Base-by-base conservation (phyloP, 1,140 invertebrate genomes). In the Drosophila hydei region DNA sequence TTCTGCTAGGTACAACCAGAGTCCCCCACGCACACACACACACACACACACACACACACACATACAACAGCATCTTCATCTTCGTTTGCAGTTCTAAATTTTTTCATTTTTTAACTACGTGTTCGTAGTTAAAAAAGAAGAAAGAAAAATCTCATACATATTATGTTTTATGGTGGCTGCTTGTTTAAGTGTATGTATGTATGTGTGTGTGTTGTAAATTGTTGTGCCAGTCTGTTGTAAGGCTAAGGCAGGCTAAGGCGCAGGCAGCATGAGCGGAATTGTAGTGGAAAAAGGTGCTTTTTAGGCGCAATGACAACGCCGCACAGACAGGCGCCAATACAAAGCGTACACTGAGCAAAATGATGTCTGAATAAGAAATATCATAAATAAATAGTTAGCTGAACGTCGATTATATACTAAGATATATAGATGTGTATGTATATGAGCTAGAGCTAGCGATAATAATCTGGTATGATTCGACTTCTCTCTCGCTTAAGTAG, bases 61-160 rank as follows among this genome's bases (percentile, higher is more conserved):
- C 47, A 55, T 9, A 59, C 51, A 40, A 18, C 62, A 47, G 54
- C 51, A 72, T 72, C 65, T 56, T 64, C 62, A 65, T 68, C 75
- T 81, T 80, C 64, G 60, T 64, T 62, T 68, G 62, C 76, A 61
- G 69, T 62, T 77, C 77, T 77, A 63, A 62, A 79, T 72, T 83
- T 83, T 65, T 65, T 68, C 55, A 54, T 89, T 89, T 89, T 90
- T 91, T 91, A 91, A 91, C 85, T 91, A 91, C 89, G 90, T 91
- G 89, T 89, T 91, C 89, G 75, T 90, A 90, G 89, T 91, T 91
- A 91, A 91, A 90, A 30, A 27, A 30, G 11, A 6, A 30, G 27
- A 30, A 30, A 30, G 27, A 30, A 30, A 89, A 91, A 91, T 91
- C 85, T 88, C 85, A 80, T 90, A 84, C 85, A 80, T 91, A 84